phyloP scores from a whole-genome alignment of 2,797 vertebrate genomes.

The Scolopax rusticola region DNA sequence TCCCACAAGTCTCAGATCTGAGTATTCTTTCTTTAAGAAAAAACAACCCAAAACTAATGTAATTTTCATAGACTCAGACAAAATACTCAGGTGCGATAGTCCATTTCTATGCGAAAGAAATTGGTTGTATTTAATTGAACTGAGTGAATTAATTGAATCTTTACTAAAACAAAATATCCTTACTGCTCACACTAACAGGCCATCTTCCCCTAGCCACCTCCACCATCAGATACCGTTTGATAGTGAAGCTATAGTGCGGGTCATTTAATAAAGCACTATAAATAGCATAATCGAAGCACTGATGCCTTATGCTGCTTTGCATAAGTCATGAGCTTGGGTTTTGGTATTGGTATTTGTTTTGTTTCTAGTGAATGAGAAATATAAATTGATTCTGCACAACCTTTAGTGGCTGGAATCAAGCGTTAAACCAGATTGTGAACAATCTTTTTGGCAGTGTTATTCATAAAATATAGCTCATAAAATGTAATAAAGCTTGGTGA shows the following conservation, averaged over 20 bases:
- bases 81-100: neutral
- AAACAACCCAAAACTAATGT: neutral
- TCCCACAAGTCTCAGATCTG: too few relatives aligned
- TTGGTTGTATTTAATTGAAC: neutral
- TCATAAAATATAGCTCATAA: too few relatives aligned
- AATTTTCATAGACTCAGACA: neutral
- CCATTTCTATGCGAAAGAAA: neutral
- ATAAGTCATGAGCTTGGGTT: too few relatives aligned
- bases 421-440: too few relatives aligned
- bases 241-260: neutral
- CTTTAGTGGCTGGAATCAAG: too few relatives aligned
- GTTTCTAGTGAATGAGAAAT: too few relatives aligned
- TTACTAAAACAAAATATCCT: neutral
- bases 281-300: too few relatives aligned
- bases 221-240: neutral
- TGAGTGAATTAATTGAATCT: neutral
- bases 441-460: too few relatives aligned
- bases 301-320: too few relatives aligned
- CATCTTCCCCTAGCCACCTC: neutral
- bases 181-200: neutral
- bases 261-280: neutral
- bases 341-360: too few relatives aligned
- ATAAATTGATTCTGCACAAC: too few relatives aligned
- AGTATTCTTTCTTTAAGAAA: neutral
- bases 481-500: too few relatives aligned